A percentile compares a stretch with the other conserved stretches of the same genome.
phyloP scores from a whole-genome alignment of 2,888 invertebrate genomes.

The Proisotoma minuta region DNA sequence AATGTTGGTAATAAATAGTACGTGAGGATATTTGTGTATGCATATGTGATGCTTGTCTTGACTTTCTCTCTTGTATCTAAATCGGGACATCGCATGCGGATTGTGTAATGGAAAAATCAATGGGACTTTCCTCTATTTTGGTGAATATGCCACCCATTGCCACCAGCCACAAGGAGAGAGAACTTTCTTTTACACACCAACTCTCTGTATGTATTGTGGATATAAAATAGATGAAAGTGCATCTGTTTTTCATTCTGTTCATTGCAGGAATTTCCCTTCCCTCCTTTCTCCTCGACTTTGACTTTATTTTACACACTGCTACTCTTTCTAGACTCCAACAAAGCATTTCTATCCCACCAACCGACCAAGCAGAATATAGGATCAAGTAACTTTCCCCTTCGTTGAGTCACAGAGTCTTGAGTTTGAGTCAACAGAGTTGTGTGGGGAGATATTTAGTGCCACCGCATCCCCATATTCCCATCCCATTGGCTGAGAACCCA shows the following conservation, averaged over 20 bases:
- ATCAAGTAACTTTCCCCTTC: not conserved
- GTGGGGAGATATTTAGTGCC: too few species aligned
- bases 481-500: not conserved
- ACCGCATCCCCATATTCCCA: too few species aligned
- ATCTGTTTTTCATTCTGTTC: too few species aligned
- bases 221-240: too few species aligned
- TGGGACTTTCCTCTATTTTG: slow-evolving; percentile 32
- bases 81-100: slow-evolving; percentile 45
- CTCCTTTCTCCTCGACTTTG: not conserved
- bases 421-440: not conserved
- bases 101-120: slow-evolving; percentile 43
- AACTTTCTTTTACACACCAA: not conserved
- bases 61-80: slow-evolving; percentile 34
- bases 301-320: slow-evolving; percentile 1
- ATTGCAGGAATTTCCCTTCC: too few species aligned
- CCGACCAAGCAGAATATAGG: not conserved
- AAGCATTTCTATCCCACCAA: not conserved
- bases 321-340: not conserved
- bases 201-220: not conserved
- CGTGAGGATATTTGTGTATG: not conserved
- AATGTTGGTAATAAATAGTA: too few species aligned
- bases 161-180: not conserved
- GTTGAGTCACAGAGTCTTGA: not conserved
- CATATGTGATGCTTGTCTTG: not conserved
- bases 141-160: slow-evolving; percentile 5